Evolutionary conservation across 1,140 invertebrate genomes (phyloP).

Genomic region (Brachionus manjavacas): DNA sequence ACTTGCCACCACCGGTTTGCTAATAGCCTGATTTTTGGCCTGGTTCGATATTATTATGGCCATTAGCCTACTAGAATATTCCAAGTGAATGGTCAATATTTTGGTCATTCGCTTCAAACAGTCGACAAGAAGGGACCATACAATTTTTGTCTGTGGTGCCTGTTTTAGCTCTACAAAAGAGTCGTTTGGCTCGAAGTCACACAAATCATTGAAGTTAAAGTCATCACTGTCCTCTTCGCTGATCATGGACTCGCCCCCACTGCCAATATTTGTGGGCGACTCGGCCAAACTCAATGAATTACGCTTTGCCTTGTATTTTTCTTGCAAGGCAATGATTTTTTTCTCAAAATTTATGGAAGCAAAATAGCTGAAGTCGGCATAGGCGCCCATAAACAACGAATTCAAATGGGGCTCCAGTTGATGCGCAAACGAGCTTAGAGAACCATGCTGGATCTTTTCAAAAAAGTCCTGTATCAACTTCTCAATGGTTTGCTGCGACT

Average conservation of each 20-base stretch:
- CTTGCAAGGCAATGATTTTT: not conserved
- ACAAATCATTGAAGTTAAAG: slow-evolving; percentile 10
- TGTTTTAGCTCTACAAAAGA: not conserved
- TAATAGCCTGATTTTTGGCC: not conserved
- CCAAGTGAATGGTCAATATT: slow-evolving; percentile 4
- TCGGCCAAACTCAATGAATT: not conserved
- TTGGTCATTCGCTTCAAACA: slow-evolving; percentile 3
- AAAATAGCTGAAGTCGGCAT: not conserved
- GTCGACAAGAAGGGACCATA: not conserved
- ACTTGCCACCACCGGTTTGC: not conserved
- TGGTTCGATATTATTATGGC: not conserved
- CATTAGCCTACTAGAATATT: slow-evolving; percentile 26
- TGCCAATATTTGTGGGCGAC: not conserved
- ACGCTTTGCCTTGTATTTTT: not conserved
- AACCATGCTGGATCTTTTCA: slow-evolving; percentile 2
- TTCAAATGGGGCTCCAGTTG: not conserved
- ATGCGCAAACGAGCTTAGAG: not conserved
- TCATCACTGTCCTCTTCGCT: slow-evolving; percentile 23
- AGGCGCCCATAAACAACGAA: not conserved
- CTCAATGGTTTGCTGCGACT: slow-evolving; percentile 40
- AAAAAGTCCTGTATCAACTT: slow-evolving; percentile 41
- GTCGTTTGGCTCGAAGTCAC: not conserved
- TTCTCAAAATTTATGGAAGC: slow-evolving; percentile 25
- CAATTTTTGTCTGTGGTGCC: not conserved
- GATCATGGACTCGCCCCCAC: slow-evolving; percentile 7